These are phyloP conservation scores for Tyto alba DNA, from an alignment of 2,113 vertebrate genomes.

Conservation along the genomic window DNA sequence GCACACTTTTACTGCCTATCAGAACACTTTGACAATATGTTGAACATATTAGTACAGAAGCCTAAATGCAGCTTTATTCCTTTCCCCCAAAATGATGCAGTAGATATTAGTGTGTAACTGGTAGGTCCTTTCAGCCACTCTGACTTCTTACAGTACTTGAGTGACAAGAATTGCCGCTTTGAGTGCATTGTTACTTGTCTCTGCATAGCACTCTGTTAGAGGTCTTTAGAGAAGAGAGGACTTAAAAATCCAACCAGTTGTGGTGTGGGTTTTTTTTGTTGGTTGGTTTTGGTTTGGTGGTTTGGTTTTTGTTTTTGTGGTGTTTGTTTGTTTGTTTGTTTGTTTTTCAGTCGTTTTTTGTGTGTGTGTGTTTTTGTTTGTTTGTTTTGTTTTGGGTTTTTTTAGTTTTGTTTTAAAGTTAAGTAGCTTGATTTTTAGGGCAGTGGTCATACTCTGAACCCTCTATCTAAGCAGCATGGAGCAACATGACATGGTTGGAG, in stretches of 20 bases:
- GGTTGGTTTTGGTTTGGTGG: too few relatives aligned
- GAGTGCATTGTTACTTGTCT: neutral
- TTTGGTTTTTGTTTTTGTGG: too few relatives aligned
- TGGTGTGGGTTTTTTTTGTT: neutral
- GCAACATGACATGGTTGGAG: neutral
- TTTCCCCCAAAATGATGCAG: neutral
- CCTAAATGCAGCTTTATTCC: neutral
- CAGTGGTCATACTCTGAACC: neutral
- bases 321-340: too few relatives aligned
- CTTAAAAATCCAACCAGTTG: neutral
- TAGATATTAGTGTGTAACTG: neutral
- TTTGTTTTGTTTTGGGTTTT: neutral
- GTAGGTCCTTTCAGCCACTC: neutral
- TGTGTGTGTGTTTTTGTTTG: neutral
- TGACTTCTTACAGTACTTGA: neutral
- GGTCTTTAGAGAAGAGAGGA: neutral
- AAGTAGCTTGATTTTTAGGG: too few relatives aligned
- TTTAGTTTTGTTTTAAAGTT: too few relatives aligned
- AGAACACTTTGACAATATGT: neutral
- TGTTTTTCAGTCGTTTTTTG: too few relatives aligned
- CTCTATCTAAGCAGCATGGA: neutral
- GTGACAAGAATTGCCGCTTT: neutral
- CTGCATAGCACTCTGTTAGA: neutral
- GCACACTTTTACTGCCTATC: neutral
- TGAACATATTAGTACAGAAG: neutral